A percentile compares a stretch with the other conserved stretches of the same genome.
phyloP scores from a whole-genome alignment of 2,888 invertebrate species.

The Philopedon plagiatum region DNA sequence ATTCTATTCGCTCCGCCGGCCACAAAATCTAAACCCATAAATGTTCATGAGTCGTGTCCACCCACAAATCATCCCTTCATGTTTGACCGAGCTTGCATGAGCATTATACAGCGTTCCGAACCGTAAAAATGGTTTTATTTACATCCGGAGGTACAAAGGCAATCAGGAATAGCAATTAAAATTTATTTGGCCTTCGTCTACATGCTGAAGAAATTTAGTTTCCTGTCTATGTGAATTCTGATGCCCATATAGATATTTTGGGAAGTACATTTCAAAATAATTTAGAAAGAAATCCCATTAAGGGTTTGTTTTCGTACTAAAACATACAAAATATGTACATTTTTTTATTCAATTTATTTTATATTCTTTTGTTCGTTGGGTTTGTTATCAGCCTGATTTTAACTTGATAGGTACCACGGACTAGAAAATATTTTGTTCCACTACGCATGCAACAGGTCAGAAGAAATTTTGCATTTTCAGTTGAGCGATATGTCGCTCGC shows the following conservation, averaged over 20 bases:
- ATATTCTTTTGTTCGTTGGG: too few relatives aligned
- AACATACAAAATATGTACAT: too few relatives aligned
- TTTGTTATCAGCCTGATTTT: too few relatives aligned
- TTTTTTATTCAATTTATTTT: too few relatives aligned
- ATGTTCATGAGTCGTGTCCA: conserved; percentile 32
- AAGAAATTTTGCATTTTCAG: too few relatives aligned
- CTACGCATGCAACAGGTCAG: too few relatives aligned
- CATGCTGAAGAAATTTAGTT: conserved; percentile 20
- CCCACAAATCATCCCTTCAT: conserved; percentile 41
- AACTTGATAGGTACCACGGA: too few relatives aligned
- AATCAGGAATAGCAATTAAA: conserved; percentile 32
- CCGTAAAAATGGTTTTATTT: conserved; percentile 43
- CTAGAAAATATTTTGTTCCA: too few relatives aligned
- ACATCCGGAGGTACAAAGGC: conserved; percentile 39
- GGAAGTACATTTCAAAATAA: too few relatives aligned
- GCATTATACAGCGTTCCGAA: conserved; percentile 26
- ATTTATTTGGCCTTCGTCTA: conserved; percentile 22
- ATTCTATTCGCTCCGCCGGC: conserved; percentile 19
- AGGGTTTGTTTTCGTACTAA: too few relatives aligned
- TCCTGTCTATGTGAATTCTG: conserved; percentile 20
- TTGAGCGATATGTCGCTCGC: too few relatives aligned
- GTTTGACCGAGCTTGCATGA: conserved; percentile 29
- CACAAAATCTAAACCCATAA: conserved; percentile 26
- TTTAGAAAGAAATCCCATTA: too few relatives aligned
- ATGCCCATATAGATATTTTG: neutral